Evolutionary conservation across 2,888 invertebrate genomes (phyloP), one percentile per base, ranked within the genome.

Genomic region (Odiellus spinosus): DNA sequence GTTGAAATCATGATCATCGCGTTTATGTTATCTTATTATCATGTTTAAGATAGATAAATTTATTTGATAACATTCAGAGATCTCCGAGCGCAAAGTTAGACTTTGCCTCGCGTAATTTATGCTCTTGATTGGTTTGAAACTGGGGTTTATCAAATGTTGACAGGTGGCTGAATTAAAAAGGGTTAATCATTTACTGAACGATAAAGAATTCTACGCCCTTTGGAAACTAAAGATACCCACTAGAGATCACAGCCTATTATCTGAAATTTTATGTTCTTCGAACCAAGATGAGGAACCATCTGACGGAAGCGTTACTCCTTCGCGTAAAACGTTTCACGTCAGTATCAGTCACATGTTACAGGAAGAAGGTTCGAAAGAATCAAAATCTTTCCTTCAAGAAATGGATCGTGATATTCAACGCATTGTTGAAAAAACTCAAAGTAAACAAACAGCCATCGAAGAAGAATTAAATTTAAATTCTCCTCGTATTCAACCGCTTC

Each of bases 141-240:
- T n/a, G n/a, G n/a, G n/a, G n/a, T n/a, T n/a, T n/a, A n/a, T n/a
- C n/a, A n/a, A n/a, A n/a, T n/a, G n/a, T 34, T 45, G 46, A 38
- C 17, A 50, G 52, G 45, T 58, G 40, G 41, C 54, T 15, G 49
- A 53, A 36, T 33, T 56, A 32, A 55, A 55, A 41, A 44, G 53
- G 35, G 46, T 48, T 12, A 56, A 55, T 40, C 52, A 53, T 40
- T 39, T 56, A 2, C 48, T 55, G 10, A 52, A 46, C 19, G 51
- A 49, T 32, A 53, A 56, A 46, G 55, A 56, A 10, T 55, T 56
- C 20, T 52, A 49, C 44, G 54, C 41, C 1, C 20, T 54, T 12
- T 47, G 45, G 19, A 14, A 44, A n/a, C n/a, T 56, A 6, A 49
- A 42, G 42, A 55, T 56, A 44, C 56, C 56, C n/a, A 54, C 54